Evolutionary conservation across 2,888 invertebrate genomes (phyloP).

Genomic region (Cryptosula pallasiana): DNA sequence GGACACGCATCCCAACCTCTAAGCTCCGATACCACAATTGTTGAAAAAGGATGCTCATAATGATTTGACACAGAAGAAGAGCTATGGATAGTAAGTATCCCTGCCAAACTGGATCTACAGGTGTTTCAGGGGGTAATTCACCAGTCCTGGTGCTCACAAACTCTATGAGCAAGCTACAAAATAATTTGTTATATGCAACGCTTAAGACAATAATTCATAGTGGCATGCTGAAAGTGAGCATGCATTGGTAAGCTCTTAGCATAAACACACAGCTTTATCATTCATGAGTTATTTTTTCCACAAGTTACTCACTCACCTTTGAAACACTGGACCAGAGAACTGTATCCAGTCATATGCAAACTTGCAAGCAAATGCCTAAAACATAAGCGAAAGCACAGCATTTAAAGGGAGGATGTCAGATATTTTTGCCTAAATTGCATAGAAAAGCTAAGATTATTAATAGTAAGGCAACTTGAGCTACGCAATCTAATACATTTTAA

Average conservation of each 20-base stretch:
- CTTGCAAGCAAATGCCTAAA: not conserved
- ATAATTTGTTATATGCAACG: too few relatives aligned
- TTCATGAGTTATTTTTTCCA: too few relatives aligned
- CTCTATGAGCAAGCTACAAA: not conserved
- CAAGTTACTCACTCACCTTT: not conserved
- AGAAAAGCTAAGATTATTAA: too few relatives aligned
- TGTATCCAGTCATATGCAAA: not conserved
- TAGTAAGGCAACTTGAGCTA: too few relatives aligned
- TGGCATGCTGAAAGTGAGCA: too few relatives aligned
- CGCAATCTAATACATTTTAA: too few relatives aligned
- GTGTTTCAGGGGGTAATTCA: not conserved
- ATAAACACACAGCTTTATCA: too few relatives aligned
- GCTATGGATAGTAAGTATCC: not conserved
- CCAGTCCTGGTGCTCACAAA: not conserved
- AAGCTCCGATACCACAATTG: constrained; percentile 35
- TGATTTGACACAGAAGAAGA: not conserved
- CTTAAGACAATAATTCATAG: too few relatives aligned
- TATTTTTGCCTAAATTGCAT: too few relatives aligned
- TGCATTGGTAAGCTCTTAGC: too few relatives aligned
- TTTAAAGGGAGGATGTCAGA: too few relatives aligned
- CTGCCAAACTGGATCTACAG: not conserved
- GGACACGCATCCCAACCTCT: constrained; percentile 40
- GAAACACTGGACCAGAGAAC: not conserved
- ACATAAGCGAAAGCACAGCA: not conserved
- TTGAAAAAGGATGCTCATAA: not conserved